These are phyloP conservation scores for Macrophya alboannulata DNA, from an alignment of 2,888 invertebrate genomes.

Conservation along the genomic window DNA sequence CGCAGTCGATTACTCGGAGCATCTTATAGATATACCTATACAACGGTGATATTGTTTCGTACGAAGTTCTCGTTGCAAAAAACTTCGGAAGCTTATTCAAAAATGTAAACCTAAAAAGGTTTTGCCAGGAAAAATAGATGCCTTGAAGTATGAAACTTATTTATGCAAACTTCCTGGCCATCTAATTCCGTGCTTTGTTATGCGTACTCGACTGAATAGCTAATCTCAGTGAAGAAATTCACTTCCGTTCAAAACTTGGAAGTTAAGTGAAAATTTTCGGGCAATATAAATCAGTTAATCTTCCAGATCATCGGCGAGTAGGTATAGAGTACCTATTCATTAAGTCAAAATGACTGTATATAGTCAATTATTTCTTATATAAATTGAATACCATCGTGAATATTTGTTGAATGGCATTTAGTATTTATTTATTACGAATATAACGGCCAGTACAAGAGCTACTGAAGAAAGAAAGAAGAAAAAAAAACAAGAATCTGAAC, in stretches of 20 bases:
- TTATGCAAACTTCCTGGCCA: constrained; percentile 29
- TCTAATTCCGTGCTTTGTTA: constrained; percentile 24
- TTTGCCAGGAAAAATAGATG: neutral
- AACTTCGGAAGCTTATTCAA: neutral
- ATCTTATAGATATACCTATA: neutral
- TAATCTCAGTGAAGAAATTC: constrained; percentile 24
- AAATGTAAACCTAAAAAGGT: neutral
- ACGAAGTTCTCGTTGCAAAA: neutral
- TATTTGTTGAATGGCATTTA: neutral
- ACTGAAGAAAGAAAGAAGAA: neutral
- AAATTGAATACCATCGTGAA: neutral
- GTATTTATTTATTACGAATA: neutral
- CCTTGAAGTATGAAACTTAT: constrained; percentile 29
- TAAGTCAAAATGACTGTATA: neutral
- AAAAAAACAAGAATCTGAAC: neutral
- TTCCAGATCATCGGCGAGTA: neutral
- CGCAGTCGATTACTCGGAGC: neutral
- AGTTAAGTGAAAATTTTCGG: constrained; percentile 11
- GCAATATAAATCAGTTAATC: constrained; percentile 5
- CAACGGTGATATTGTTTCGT: neutral
- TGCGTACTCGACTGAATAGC: constrained; percentile 28
- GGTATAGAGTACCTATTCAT: neutral
- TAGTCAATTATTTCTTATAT: neutral
- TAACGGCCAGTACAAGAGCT: neutral
- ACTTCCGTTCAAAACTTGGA: constrained; percentile 27